These are phyloP conservation scores for Tichodroma muraria DNA, from an alignment of 2,113 vertebrate species.

Conservation along the genomic window DNA sequence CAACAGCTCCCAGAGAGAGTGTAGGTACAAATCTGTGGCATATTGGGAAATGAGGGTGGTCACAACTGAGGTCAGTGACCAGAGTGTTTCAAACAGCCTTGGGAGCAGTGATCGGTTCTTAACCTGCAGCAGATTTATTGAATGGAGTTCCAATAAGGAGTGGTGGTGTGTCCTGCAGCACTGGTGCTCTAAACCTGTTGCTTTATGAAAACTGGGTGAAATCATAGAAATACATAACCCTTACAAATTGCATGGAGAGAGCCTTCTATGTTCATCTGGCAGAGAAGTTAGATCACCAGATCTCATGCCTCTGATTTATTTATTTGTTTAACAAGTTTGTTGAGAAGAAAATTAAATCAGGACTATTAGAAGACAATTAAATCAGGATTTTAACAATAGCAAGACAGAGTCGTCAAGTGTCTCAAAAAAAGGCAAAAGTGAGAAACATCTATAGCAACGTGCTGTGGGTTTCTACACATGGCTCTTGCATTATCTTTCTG, in stretches of 20 bases:
- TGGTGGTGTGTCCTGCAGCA: background rate
- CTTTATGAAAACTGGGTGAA: background rate
- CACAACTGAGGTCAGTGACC: constrained; percentile 51
- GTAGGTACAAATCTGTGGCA: constrained; percentile 61
- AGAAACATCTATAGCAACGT: background rate
- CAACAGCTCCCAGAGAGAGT: constrained; percentile 56
- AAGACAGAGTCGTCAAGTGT: background rate
- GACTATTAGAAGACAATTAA: background rate
- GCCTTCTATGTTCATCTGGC: background rate
- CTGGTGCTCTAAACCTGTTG: background rate
- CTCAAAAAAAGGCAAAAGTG: background rate
- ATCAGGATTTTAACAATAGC: background rate
- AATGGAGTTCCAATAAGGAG: background rate
- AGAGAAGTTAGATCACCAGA: background rate
- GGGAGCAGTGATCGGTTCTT: constrained; percentile 8
- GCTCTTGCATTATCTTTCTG: background rate
- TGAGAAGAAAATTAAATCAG: background rate
- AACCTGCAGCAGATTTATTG: background rate
- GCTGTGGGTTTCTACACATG: background rate
- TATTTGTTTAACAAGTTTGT: background rate
- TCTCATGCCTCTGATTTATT: background rate
- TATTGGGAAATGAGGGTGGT: constrained; percentile 30
- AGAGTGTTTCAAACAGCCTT: constrained; percentile 37
- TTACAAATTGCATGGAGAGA: background rate
- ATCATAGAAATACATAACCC: background rate